Conservation (phyloP, 2,888 invertebrate species). For the Standfussiana lucernea region DNA sequence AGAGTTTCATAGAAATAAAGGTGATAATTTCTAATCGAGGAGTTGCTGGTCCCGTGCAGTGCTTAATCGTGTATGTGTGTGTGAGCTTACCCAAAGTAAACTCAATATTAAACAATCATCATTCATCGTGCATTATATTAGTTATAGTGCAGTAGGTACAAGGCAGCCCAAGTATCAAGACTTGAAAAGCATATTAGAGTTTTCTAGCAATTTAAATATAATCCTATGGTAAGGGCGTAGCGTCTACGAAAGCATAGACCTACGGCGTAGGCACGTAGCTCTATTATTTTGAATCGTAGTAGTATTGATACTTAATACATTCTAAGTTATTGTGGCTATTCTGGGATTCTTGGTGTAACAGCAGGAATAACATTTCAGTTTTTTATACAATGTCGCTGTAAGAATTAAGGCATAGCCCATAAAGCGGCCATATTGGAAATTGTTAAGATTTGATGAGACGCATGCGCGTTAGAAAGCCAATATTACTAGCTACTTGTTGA, state of each 20-base stretch:
- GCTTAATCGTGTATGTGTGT: not conserved
- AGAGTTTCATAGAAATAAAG: not conserved
- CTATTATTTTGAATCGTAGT: not conserved
- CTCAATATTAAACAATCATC: not conserved
- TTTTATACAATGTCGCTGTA: conserved; percentile 50
- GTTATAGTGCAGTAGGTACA: too few species aligned
- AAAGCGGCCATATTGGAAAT: conserved; percentile 80
- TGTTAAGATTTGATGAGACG: conserved; percentile 67
- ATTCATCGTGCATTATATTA: not conserved
- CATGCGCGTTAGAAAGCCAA: conserved; percentile 77
- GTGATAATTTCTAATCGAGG: not conserved
- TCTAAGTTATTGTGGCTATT: not conserved
- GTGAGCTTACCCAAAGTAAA: not conserved
- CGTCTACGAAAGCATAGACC: conserved; percentile 1
- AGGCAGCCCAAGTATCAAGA: not conserved
- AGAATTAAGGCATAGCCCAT: conserved; percentile 60
- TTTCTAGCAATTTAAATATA: not conserved
- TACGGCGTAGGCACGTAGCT: not conserved
- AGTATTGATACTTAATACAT: not conserved
- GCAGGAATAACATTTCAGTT: conserved; percentile 14
- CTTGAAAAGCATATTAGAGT: not conserved
- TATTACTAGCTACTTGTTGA: conserved; percentile 87
- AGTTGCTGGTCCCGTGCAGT: not conserved
- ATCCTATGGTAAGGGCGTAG: conserved; percentile 35
- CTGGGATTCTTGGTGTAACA: not conserved